These are phyloP conservation scores for Cephus spinipes DNA, from an alignment of 2,888 invertebrate species.

Conservation along the genomic window DNA sequence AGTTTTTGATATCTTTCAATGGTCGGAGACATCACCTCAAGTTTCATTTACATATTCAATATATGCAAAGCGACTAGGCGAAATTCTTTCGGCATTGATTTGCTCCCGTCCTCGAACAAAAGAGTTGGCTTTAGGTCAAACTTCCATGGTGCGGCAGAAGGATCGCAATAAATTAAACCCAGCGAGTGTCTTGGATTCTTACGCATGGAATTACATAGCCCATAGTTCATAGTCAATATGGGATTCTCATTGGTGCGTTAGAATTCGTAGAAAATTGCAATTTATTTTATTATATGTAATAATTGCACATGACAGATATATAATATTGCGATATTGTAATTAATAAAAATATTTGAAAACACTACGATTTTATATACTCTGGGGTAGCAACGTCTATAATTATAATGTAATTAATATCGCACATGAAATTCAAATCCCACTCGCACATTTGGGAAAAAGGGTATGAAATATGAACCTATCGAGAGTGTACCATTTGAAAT, in stretches of 20 bases:
- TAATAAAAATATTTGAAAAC: too few relatives aligned
- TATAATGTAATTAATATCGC: too few relatives aligned
- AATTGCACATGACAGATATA: neutral
- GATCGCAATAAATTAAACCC: neutral
- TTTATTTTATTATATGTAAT: neutral
- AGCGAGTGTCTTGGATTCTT: neutral
- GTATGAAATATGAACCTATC: too few relatives aligned
- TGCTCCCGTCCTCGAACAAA: slow-evolving; percentile 44
- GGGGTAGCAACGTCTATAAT: too few relatives aligned
- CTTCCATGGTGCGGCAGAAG: slow-evolving; percentile 19
- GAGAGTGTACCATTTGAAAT: too few relatives aligned
- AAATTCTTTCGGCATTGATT: slow-evolving; percentile 49
- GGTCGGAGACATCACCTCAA: slow-evolving; percentile 35
- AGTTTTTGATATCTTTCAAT: slow-evolving; percentile 55
- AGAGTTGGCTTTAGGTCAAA: slow-evolving; percentile 50
- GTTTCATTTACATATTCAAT: slow-evolving; percentile 52
- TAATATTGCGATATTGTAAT: neutral
- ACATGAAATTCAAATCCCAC: too few relatives aligned
- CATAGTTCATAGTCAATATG: neutral
- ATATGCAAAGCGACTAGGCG: slow-evolving; percentile 48
- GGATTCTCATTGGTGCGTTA: neutral
- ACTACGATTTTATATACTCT: too few relatives aligned
- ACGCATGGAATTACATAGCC: neutral
- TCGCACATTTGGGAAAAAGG: too few relatives aligned
- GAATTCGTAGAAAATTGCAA: neutral